These are phyloP conservation scores for Acleris cristana DNA, from an alignment of 2,888 invertebrate species.

Conservation along the genomic window DNA sequence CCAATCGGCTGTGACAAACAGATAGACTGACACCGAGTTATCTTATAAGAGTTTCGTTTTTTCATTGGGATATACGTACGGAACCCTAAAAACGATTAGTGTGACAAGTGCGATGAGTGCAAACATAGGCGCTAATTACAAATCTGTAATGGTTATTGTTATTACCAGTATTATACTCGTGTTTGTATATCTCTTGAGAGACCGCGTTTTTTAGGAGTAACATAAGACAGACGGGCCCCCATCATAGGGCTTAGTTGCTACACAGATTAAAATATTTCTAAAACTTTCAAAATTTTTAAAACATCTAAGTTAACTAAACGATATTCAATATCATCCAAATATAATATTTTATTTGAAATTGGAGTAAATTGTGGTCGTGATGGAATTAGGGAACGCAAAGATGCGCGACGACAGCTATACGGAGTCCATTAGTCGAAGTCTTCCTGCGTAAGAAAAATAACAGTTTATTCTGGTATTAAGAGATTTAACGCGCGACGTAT, in stretches of 20 bases:
- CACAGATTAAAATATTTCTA: not conserved
- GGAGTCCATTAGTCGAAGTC: conserved; percentile 31
- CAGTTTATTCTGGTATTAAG: conserved; percentile 9
- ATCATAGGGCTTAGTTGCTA: too few species aligned
- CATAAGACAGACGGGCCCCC: not conserved
- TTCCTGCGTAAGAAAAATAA: conserved; percentile 27
- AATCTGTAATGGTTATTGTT: too few species aligned
- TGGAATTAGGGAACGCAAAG: conserved; percentile 34
- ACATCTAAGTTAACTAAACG: conserved; percentile 14
- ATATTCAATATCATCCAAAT: not conserved
- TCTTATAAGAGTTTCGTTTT: not conserved
- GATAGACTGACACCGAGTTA: not conserved
- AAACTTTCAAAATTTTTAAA: conserved; percentile 15
- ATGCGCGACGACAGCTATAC: conserved; percentile 31
- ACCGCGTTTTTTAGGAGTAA: too few species aligned
- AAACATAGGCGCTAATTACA: too few species aligned
- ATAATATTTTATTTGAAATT: conserved; percentile 41
- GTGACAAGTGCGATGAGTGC: too few species aligned
- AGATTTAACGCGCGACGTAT: conserved; percentile 5
- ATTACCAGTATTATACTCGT: too few species aligned
- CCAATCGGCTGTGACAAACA: not conserved
- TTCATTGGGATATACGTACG: not conserved
- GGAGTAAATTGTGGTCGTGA: conserved; percentile 33
- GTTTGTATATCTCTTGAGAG: too few species aligned
- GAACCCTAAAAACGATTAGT: not conserved